Conservation (phyloP, 53 echinoderm and acorn worm species). For the Echinarachnius parma region DNA sequence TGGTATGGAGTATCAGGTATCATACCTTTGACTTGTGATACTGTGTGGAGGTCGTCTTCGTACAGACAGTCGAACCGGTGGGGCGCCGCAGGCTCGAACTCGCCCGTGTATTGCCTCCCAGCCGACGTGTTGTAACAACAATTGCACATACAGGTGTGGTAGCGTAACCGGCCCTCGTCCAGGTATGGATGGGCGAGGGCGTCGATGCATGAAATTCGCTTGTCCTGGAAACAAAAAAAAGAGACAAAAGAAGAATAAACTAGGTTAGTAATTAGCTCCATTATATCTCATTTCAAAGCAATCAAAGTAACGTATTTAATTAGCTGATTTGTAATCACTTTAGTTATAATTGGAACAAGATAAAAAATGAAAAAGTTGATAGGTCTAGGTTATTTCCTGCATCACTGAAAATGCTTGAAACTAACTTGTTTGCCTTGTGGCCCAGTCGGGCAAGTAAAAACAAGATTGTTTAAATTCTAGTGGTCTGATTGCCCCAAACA, state of each 20-base stretch:
- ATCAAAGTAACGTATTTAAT: too few relatives aligned
- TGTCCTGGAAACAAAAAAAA: slow-evolving; percentile 61
- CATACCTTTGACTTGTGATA: slow-evolving; percentile 99
- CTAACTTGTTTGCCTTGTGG: too few relatives aligned
- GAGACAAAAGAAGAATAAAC: background rate
- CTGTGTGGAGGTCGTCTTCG: slow-evolving; percentile 85
- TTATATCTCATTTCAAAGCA: too few relatives aligned
- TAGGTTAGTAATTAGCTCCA: background rate
- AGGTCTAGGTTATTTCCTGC: too few relatives aligned
- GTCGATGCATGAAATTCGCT: slow-evolving; percentile 93
- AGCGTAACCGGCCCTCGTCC: slow-evolving; percentile 94
- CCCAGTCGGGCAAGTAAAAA: too few relatives aligned
- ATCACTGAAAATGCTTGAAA: too few relatives aligned
- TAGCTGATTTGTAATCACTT: too few relatives aligned
- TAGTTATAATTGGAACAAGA: too few relatives aligned
- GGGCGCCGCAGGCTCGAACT: slow-evolving; percentile 89
- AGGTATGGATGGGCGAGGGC: slow-evolving; percentile 98
- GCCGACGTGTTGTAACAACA: slow-evolving; percentile 94
- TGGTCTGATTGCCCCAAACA: too few relatives aligned
- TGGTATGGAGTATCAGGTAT: too few relatives aligned
- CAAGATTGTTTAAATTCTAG: too few relatives aligned
- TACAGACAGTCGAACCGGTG: slow-evolving; percentile 85
- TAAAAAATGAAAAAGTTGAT: too few relatives aligned
- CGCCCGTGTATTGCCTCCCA: slow-evolving; percentile 91
- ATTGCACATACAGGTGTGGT: slow-evolving; percentile 99